These are phyloP conservation scores for Mythimna impura DNA, from an alignment of 2,888 invertebrate species.

Conservation along the genomic window DNA sequence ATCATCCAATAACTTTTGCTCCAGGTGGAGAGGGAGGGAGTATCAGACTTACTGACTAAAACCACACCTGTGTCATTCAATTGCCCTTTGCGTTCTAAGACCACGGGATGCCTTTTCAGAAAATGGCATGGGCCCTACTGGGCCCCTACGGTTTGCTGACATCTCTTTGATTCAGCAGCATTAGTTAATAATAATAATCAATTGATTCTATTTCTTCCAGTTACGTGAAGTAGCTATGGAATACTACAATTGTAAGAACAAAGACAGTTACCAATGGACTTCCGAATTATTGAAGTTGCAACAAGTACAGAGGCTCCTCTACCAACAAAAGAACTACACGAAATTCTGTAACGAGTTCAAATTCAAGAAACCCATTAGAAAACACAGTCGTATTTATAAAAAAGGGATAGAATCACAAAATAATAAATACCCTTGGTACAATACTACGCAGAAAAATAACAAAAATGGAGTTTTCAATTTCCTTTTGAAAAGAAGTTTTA, in stretches of 20 bases:
- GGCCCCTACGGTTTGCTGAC: too few relatives aligned
- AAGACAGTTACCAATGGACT: conserved; percentile 86
- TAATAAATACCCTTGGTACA: conserved; percentile 86
- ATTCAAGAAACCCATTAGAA: conserved; percentile 75
- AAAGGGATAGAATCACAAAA: conserved; percentile 81
- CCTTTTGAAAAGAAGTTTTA: conserved; percentile 80
- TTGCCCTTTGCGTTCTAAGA: too few relatives aligned
- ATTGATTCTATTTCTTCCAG: conserved; percentile 80
- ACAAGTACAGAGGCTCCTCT: conserved; percentile 82
- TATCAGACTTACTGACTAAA: too few relatives aligned
- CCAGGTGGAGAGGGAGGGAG: too few relatives aligned
- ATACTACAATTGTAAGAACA: conserved; percentile 92
- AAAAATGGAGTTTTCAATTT: conserved; percentile 78
- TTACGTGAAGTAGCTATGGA: conserved; percentile 93
- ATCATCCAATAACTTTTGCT: too few relatives aligned
- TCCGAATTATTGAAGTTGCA: conserved; percentile 84
- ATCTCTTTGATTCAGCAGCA: not conserved
- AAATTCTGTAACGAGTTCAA: conserved; percentile 82
- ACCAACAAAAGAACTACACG: conserved; percentile 82
- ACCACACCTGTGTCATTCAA: too few relatives aligned
- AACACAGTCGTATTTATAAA: conserved; percentile 68
- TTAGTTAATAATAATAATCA: too few relatives aligned
- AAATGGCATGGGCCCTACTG: too few relatives aligned
- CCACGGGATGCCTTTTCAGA: too few relatives aligned
- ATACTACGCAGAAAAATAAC: conserved; percentile 78